These are phyloP conservation scores for Stercorarius parasiticus DNA, from an alignment of 2,113 vertebrate species.

Conservation along the genomic window DNA sequence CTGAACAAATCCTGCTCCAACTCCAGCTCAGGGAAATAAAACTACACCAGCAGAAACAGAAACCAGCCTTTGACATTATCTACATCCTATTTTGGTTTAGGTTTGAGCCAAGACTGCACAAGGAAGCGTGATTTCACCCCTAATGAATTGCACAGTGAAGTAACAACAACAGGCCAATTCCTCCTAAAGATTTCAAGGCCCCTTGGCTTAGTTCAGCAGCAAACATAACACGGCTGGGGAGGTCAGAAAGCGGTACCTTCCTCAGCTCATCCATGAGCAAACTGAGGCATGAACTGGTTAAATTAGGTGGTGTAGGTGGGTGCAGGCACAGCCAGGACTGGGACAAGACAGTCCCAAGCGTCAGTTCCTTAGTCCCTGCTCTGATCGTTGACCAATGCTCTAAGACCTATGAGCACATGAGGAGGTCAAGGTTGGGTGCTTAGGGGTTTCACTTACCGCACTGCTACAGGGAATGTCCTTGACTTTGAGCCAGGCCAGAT, in stretches of 20 bases:
- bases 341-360: rapidly evolving
- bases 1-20: not conserved
- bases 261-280: not conserved
- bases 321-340: not conserved
- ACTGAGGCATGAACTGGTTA: not conserved
- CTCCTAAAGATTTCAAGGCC: not conserved
- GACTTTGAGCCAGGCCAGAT: conserved; percentile 98
- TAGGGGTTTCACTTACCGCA: conserved; percentile 83
- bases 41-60: not conserved
- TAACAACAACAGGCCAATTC: not conserved
- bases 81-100: not conserved
- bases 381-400: not conserved
- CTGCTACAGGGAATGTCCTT: conserved; percentile 98
- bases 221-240: not conserved
- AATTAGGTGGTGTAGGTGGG: not conserved
- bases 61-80: not conserved
- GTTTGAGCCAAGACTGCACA: not conserved
- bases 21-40: not conserved
- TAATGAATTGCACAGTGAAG: not conserved
- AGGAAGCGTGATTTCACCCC: not conserved
- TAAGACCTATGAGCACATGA: not conserved
- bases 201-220: not conserved
- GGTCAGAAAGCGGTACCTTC: not conserved
- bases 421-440: not conserved
- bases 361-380: not conserved